Conservation (phyloP, 2,888 invertebrate species). For the Athetis lepigone region DNA sequence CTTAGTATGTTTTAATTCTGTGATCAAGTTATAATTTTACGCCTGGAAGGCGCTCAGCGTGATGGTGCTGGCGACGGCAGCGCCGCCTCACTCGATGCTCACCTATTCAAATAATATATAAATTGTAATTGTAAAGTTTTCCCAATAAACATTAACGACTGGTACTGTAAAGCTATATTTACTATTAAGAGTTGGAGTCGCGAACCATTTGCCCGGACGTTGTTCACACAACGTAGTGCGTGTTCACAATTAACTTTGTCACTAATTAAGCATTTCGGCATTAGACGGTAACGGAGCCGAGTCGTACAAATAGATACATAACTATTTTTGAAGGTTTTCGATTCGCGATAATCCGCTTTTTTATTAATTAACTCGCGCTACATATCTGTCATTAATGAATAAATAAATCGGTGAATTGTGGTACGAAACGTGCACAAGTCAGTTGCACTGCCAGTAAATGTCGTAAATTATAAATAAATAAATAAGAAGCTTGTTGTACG, state of each 20-base stretch:
- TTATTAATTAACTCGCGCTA: constrained; percentile 80
- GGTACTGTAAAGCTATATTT: constrained; percentile 73
- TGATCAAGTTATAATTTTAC: constrained; percentile 81
- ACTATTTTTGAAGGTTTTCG: constrained; percentile 67
- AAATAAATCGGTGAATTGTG: constrained; percentile 61
- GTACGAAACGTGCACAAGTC: constrained; percentile 79
- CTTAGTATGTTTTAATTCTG: constrained; percentile 83
- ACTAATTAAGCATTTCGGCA: constrained; percentile 41
- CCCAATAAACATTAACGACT: constrained; percentile 73
- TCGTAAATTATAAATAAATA: constrained; percentile 69
- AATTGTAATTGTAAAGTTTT: constrained; percentile 65
- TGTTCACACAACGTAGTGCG: constrained; percentile 21
- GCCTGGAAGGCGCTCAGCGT: constrained; percentile 75
- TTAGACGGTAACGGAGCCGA: constrained; percentile 31
- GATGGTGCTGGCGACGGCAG: constrained; percentile 14
- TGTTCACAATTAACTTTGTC: constrained; percentile 42
- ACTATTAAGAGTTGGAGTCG: constrained; percentile 65
- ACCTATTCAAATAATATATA: constrained; percentile 61
- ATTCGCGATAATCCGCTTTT: constrained; percentile 72
- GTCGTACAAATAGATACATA: constrained; percentile 42
- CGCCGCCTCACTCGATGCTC: constrained; percentile 58
- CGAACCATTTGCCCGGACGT: constrained; percentile 44
- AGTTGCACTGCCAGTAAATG: constrained; percentile 86
- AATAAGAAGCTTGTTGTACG: constrained; percentile 76
- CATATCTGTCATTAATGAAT: constrained; percentile 79